Conservation (phyloP, 1,140 invertebrate genomes). For the Caerostris darwini region DNA sequence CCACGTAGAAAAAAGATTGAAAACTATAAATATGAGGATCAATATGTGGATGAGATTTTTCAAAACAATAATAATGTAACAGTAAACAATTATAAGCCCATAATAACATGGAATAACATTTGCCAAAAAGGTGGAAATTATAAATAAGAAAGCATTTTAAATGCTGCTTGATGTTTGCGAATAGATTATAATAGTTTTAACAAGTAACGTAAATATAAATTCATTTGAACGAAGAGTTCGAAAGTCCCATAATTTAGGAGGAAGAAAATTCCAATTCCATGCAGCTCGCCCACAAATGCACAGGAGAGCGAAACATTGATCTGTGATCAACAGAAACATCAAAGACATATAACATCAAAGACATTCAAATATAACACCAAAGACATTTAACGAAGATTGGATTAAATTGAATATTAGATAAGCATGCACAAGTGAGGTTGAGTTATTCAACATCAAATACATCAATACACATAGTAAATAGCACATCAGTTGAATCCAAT, state of each 20-base stretch:
- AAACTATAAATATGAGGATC: constrained; percentile 70
- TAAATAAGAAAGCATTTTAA: neutral
- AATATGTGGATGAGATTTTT: constrained; percentile 56
- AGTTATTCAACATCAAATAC: neutral
- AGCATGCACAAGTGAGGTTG: neutral
- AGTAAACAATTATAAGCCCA: constrained; percentile 11
- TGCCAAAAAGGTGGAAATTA: constrained; percentile 28
- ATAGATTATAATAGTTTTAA: too few relatives aligned
- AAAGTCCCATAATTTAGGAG: neutral
- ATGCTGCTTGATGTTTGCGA: too few relatives aligned
- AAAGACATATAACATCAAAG: neutral
- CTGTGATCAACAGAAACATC: neutral
- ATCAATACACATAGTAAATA: neutral
- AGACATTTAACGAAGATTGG: neutral
- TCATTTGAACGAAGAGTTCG: neutral
- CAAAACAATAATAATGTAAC: neutral
- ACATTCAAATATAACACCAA: neutral
- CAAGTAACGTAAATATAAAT: too few relatives aligned
- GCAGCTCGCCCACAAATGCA: neutral
- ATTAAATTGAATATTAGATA: neutral
- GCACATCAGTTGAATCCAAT: neutral
- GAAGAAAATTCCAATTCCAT: neutral
- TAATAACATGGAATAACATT: constrained; percentile 22
- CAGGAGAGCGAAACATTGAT: neutral
- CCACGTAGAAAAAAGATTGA: constrained; percentile 68